Percentiles rank a stretch among this genome's conserved stretches.
Evolutionary conservation across 2,888 invertebrate genomes (phyloP).

Genomic region (Congeria kusceri): DNA sequence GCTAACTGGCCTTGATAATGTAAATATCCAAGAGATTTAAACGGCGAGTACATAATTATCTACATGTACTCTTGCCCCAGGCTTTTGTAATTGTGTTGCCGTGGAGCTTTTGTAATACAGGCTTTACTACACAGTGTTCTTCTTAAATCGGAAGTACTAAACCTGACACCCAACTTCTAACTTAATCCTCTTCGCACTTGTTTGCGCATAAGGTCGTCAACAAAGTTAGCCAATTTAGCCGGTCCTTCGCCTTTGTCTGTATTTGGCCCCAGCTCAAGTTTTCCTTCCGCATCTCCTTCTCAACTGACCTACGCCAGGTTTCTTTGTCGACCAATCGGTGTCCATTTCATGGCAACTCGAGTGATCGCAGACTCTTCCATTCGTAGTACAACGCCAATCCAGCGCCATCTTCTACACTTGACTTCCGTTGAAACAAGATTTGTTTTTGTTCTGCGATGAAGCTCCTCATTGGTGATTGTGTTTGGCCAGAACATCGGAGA

Average conservation of each 20-base stretch:
- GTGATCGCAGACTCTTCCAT: conserved; percentile 10
- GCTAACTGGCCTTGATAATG: too few relatives aligned
- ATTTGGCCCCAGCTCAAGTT: neutral
- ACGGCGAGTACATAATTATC: too few relatives aligned
- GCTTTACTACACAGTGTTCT: too few relatives aligned
- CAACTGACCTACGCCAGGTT: conserved; percentile 13
- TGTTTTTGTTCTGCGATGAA: neutral
- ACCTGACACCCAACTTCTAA: too few relatives aligned
- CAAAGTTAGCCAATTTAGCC: conserved; percentile 1
- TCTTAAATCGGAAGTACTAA: too few relatives aligned
- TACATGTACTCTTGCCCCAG: too few relatives aligned
- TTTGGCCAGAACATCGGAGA: conserved; percentile 24
- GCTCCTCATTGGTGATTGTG: conserved; percentile 10
- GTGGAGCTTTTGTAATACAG: too few relatives aligned
- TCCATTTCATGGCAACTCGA: conserved; percentile 22
- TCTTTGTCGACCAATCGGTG: conserved; percentile 23
- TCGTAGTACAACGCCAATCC: conserved; percentile 22
- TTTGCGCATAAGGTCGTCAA: neutral
- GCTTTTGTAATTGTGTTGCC: too few relatives aligned
- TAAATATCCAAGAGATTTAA: too few relatives aligned
- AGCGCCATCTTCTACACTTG: conserved; percentile 15
- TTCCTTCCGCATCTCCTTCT: conserved; percentile 2
- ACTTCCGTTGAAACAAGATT: neutral
- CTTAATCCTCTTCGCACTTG: conserved; percentile 15
- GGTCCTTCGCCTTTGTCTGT: conserved; percentile 1